phyloP scores from a whole-genome alignment of 1,140 invertebrate genomes.

The Oreohelix idahoensis region DNA sequence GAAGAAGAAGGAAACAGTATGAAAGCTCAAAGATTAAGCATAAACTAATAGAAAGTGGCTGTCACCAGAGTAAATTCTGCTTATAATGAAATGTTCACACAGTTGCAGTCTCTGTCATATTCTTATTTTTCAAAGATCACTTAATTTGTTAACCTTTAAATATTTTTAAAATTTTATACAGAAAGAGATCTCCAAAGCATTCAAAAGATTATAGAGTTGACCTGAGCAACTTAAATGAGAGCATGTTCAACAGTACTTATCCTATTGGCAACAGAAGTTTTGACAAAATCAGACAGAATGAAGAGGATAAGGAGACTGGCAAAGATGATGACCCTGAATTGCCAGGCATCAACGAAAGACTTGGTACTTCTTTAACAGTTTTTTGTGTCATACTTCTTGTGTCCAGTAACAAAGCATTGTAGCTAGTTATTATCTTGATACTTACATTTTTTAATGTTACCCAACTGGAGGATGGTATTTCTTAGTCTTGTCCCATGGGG shows the following conservation, averaged over 20 bases:
- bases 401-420: too few relatives aligned
- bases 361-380: conserved; percentile 49
- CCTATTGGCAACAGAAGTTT: conserved; percentile 1
- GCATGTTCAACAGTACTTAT: conserved; percentile 11
- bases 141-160: too few relatives aligned
- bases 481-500: too few relatives aligned
- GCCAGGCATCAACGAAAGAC: conserved; percentile 66
- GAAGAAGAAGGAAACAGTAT: too few relatives aligned
- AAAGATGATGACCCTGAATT: conserved; percentile 40
- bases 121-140: background rate
- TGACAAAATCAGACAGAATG: background rate
- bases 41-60: too few relatives aligned
- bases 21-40: too few relatives aligned
- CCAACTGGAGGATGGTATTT: too few relatives aligned
- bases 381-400: too few relatives aligned
- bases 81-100: too few relatives aligned
- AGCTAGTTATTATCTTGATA: too few relatives aligned
- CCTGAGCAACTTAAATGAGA: conserved; percentile 36
- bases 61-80: too few relatives aligned
- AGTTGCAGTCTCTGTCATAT: background rate
- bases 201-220: conserved; percentile 11
- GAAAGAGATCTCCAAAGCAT: background rate
- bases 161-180: background rate
- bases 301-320: background rate
- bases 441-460: too few relatives aligned